Evolutionary conservation across 2,888 invertebrate species (phyloP).

Genomic region (Diloba caeruleocephala): DNA sequence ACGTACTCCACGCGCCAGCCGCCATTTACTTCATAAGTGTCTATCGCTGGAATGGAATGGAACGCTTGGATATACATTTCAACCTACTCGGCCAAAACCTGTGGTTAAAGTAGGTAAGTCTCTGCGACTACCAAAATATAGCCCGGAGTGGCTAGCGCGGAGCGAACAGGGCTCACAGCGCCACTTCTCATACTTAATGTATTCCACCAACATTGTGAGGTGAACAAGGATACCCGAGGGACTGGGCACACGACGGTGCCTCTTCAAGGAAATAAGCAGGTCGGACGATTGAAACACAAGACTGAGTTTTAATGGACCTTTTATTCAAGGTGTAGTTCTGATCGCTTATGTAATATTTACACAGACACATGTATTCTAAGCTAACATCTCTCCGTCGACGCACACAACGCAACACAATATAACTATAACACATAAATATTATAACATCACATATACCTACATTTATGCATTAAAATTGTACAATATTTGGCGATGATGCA

Average conservation of each 20-base stretch:
- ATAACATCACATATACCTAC: constrained; percentile 59
- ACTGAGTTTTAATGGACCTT: constrained; percentile 56
- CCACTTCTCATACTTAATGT: too few species aligned
- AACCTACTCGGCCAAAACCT: too few species aligned
- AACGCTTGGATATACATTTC: too few species aligned
- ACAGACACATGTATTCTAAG: constrained; percentile 61
- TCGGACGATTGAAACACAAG: constrained; percentile 19
- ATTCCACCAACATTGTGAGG: too few species aligned
- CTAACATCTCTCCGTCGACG: constrained; percentile 40
- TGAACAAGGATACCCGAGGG: too few species aligned
- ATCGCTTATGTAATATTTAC: constrained; percentile 73
- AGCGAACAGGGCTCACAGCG: too few species aligned
- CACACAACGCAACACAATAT: constrained; percentile 13
- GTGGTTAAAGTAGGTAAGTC: too few species aligned
- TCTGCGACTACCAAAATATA: too few species aligned
- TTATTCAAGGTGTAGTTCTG: constrained; percentile 75
- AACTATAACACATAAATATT: constrained; percentile 59
- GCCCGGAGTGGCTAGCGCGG: too few species aligned
- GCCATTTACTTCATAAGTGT: neutral
- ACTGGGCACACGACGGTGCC: too few species aligned
- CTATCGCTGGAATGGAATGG: too few species aligned
- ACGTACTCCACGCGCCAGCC: constrained; percentile 40
- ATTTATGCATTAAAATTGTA: constrained; percentile 35
- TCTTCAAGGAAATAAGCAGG: too few species aligned
- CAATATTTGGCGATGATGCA: constrained; percentile 31